phyloP scores from a whole-genome alignment of 2,888 invertebrate genomes.

The Acanthoscelides obtectus region DNA sequence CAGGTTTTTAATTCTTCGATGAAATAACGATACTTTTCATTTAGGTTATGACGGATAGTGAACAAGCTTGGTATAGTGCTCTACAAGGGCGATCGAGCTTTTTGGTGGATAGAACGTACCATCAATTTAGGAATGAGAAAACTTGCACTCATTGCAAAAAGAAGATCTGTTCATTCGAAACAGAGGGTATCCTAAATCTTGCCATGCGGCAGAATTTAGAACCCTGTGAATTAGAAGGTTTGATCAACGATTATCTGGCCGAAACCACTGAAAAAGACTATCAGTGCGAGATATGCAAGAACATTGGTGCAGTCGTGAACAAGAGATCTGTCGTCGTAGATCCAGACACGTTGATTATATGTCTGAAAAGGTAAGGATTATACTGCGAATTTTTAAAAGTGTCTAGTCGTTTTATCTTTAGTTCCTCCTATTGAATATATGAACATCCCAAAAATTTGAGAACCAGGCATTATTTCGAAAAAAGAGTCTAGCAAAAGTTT shows the following conservation, averaged over 20 bases:
- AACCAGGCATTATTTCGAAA: too few relatives aligned
- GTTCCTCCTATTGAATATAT: too few relatives aligned
- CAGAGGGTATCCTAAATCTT: slow-evolving; percentile 39
- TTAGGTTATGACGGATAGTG: slow-evolving; percentile 34
- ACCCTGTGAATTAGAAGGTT: slow-evolving; percentile 27
- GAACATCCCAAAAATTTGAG: too few relatives aligned
- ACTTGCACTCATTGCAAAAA: slow-evolving; percentile 33
- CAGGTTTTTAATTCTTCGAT: not conserved
- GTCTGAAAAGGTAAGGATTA: slow-evolving; percentile 36
- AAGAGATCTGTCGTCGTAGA: slow-evolving; percentile 34
- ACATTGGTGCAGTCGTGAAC: slow-evolving; percentile 26
- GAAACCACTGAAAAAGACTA: slow-evolving; percentile 34
- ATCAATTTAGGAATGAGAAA: slow-evolving; percentile 37
- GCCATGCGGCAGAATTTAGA: slow-evolving; percentile 26
- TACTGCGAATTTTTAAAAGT: too few relatives aligned
- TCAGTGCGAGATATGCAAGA: slow-evolving; percentile 36
- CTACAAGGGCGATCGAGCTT: slow-evolving; percentile 37
- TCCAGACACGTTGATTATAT: slow-evolving; percentile 38
- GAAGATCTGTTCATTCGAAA: slow-evolving; percentile 35
- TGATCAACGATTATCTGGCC: slow-evolving; percentile 33
- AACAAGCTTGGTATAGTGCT: slow-evolving; percentile 39
- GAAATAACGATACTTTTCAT: slow-evolving; percentile 8
- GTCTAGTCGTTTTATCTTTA: too few relatives aligned
- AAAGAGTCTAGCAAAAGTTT: too few relatives aligned
- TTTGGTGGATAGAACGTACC: slow-evolving; percentile 39